A percentile compares a stretch with the other conserved stretches of the same genome.
Evolutionary conservation across 2,113 vertebrate genomes (phyloP).

Genomic region (Perca schrenkii): DNA sequence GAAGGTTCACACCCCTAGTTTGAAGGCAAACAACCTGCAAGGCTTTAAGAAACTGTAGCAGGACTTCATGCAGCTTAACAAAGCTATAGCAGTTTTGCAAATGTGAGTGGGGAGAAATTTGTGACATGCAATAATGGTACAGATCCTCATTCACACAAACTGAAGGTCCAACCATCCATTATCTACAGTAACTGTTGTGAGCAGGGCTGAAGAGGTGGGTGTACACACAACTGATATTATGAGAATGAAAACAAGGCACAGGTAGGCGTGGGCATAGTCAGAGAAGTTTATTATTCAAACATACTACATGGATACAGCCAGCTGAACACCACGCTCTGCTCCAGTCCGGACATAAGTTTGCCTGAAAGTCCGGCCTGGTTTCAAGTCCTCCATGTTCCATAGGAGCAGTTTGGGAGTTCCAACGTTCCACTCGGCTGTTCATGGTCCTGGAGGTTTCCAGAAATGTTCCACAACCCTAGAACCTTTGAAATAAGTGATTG

Average conservation of each 20-base stretch:
- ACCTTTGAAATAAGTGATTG: no score
- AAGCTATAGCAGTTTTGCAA: no score
- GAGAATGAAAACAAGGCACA: neutral
- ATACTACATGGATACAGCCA: neutral
- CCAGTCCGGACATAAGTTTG: neutral
- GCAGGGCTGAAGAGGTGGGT: no score
- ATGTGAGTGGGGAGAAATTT: no score
- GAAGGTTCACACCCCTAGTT: no score
- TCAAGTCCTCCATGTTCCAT: neutral
- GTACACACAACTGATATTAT: neutral
- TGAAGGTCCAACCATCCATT: no score
- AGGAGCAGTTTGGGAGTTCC: neutral
- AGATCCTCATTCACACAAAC: no score
- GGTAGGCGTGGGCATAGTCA: neutral
- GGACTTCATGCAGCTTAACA: neutral
- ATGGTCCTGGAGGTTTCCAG: neutral
- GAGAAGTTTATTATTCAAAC: constrained; percentile 10
- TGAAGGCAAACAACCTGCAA: no score
- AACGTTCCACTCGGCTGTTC: neutral
- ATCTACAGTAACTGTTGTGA: no score
- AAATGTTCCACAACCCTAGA: neutral
- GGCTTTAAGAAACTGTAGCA: no score
- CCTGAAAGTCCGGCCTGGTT: neutral
- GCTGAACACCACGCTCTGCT: neutral
- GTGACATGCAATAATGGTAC: no score